Percentiles rank a stretch among this genome's conserved stretches.
Evolutionary conservation across 2,797 vertebrate species (phyloP).

Genomic region (Crenuchus spilurus): DNA sequence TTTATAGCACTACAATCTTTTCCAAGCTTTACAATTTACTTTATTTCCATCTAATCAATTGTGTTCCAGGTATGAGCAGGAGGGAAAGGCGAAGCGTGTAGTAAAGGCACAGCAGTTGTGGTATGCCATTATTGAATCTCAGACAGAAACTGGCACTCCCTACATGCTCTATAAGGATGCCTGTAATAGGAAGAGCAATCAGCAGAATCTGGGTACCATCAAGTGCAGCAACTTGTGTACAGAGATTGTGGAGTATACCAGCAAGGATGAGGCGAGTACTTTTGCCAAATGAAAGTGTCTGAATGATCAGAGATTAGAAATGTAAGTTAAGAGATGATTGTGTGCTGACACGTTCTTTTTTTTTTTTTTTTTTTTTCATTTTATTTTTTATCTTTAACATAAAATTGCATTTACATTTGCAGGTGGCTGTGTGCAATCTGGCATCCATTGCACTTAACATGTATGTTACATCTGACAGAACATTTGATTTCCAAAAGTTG

Average conservation of each 20-base stretch:
- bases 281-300: too few relatives aligned
- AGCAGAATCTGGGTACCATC: slow-evolving; percentile 97
- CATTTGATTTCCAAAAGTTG: slow-evolving; percentile 89
- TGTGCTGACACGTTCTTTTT: too few relatives aligned
- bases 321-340: too few relatives aligned
- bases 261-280: slow-evolving; percentile 85
- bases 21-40: background rate
- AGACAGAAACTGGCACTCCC: slow-evolving; percentile 95
- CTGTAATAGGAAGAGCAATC: slow-evolving; percentile 97
- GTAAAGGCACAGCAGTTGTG: slow-evolving; percentile 96
- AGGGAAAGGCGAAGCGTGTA: slow-evolving; percentile 85
- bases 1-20: background rate
- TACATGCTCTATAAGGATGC: slow-evolving; percentile 99
- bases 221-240: slow-evolving; percentile 97
- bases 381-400: background rate
- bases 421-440: slow-evolving; percentile 91
- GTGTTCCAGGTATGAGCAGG: slow-evolving; percentile 83
- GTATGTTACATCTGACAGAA: slow-evolving; percentile 91
- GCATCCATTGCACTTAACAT: slow-evolving; percentile 96
- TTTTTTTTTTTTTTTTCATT: background rate
- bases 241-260: slow-evolving; percentile 93
- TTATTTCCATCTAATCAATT: background rate
- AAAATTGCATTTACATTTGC: background rate
- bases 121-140: slow-evolving; percentile 95
- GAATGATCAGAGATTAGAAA: too few relatives aligned